Conservation (phyloP, 1,140 invertebrate species). For the Asobara japonica region DNA sequence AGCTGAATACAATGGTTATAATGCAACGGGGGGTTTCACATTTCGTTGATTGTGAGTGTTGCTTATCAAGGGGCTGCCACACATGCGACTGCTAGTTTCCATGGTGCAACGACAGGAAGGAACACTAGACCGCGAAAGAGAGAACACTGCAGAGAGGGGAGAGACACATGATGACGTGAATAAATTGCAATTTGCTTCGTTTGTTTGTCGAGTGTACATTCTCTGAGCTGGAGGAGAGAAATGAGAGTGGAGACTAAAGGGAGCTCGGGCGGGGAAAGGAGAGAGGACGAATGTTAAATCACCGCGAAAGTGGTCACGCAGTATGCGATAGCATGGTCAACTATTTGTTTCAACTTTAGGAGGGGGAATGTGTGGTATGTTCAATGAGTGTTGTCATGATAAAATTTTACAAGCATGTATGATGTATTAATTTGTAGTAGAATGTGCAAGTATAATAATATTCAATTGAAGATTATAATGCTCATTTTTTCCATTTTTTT, state of each 20-base stretch:
- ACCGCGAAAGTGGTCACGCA: conserved; percentile 22
- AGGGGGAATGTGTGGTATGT: not conserved
- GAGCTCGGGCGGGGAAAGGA: not conserved
- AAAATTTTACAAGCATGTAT: not conserved
- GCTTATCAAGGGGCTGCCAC: not conserved
- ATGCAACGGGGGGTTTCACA: not conserved
- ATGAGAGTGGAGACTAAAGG: conserved; percentile 4
- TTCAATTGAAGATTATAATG: not conserved
- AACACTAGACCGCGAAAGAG: not conserved
- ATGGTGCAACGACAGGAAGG: not conserved
- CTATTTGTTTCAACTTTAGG: conserved; percentile 25
- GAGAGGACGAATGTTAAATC: conserved; percentile 24
- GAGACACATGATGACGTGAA: conserved; percentile 33
- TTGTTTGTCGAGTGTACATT: conserved; percentile 31
- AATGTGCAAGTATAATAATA: not conserved
- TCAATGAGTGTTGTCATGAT: not conserved
- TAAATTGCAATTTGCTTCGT: conserved; percentile 42
- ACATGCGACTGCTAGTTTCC: not conserved
- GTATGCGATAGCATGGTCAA: not conserved
- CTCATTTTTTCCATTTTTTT: too few species aligned
- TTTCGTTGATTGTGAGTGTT: not conserved
- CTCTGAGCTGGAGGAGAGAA: not conserved
- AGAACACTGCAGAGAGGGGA: not conserved
- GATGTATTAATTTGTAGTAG: not conserved
- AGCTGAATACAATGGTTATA: not conserved